Percentiles rank a stretch among this genome's conserved stretches.
These are phyloP conservation scores for Vesta saturnalis DNA, from an alignment of 2,888 invertebrate genomes.

Conservation along the genomic window DNA sequence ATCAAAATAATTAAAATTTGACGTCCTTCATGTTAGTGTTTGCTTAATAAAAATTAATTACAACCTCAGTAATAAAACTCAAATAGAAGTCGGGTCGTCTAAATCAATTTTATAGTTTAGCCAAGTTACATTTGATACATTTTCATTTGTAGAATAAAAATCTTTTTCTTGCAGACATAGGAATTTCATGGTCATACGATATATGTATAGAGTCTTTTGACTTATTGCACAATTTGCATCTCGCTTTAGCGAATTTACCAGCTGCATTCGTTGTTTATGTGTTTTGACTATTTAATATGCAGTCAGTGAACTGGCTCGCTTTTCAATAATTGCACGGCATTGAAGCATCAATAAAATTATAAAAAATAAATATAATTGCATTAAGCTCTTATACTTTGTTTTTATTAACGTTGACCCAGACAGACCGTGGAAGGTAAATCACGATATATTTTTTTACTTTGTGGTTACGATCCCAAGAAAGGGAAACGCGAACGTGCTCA, in stretches of 20 bases:
- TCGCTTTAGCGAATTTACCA: slow-evolving; percentile 42
- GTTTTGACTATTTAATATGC: slow-evolving; percentile 54
- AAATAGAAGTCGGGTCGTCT: neutral
- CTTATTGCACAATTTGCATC: slow-evolving; percentile 49
- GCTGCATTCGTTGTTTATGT: slow-evolving; percentile 49
- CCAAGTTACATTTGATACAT: slow-evolving; percentile 1
- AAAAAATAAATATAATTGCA: slow-evolving; percentile 54
- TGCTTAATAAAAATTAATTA: neutral
- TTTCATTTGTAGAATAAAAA: slow-evolving; percentile 10
- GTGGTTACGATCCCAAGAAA: slow-evolving; percentile 11
- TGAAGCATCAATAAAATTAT: slow-evolving; percentile 57
- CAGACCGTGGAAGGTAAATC: slow-evolving; percentile 34
- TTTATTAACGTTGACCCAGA: slow-evolving; percentile 28
- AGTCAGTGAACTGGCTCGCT: slow-evolving; percentile 58
- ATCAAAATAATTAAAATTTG: slow-evolving; percentile 25
- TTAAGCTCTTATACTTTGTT: slow-evolving; percentile 35
- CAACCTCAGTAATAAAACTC: neutral
- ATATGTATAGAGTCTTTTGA: slow-evolving; percentile 53
- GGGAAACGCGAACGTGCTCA: slow-evolving; percentile 28
- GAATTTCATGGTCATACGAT: slow-evolving; percentile 51
- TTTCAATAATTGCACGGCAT: slow-evolving; percentile 56
- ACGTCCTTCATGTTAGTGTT: slow-evolving; percentile 15
- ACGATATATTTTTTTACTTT: slow-evolving; percentile 32
- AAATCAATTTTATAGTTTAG: slow-evolving; percentile 5
- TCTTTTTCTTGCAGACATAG: slow-evolving; percentile 44